Conservation (phyloP, 2,888 invertebrate genomes). For the Xanthia icteritia region DNA sequence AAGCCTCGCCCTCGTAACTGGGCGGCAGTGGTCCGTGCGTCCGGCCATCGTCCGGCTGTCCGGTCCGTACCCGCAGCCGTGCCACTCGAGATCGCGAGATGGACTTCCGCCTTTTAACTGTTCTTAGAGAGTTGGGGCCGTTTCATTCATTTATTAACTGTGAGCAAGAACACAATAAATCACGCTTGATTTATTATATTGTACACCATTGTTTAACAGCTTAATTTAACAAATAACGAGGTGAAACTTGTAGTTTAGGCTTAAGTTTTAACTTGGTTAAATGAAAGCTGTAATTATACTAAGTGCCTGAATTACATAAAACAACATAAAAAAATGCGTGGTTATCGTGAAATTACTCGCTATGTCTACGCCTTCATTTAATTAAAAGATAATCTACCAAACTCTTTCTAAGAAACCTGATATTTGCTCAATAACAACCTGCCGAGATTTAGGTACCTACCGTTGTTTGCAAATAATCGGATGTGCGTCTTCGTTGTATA, state of each 20-base stretch:
- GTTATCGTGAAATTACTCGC: neutral
- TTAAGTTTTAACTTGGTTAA: constrained; percentile 8
- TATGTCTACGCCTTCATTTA: neutral
- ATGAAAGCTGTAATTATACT: constrained; percentile 40
- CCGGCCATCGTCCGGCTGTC: constrained; percentile 72
- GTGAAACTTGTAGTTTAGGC: constrained; percentile 35
- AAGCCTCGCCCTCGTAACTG: constrained; percentile 79
- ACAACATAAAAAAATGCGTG: constrained; percentile 6
- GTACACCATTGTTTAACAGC: constrained; percentile 54
- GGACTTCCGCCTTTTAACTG: constrained; percentile 88
- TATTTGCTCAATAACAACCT: constrained; percentile 4
- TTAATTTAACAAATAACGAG: constrained; percentile 45
- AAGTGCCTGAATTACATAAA: constrained; percentile 20
- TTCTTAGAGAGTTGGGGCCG: constrained; percentile 68
- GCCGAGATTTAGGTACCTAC: constrained; percentile 7
- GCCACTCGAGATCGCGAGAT: constrained; percentile 77
- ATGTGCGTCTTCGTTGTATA: constrained; percentile 50
- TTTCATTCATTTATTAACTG: constrained; percentile 64
- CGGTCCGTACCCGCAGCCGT: constrained; percentile 70
- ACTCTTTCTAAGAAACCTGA: constrained; percentile 4
- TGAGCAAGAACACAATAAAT: constrained; percentile 60
- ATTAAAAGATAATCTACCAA: neutral
- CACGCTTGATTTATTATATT: constrained; percentile 67
- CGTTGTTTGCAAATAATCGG: constrained; percentile 51
- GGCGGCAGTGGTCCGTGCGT: constrained; percentile 81